A percentile compares a stretch with the other conserved stretches of the same genome.
These are phyloP conservation scores for Oreochromis aureus DNA, from an alignment of 2,113 vertebrate species.

Conservation along the genomic window DNA sequence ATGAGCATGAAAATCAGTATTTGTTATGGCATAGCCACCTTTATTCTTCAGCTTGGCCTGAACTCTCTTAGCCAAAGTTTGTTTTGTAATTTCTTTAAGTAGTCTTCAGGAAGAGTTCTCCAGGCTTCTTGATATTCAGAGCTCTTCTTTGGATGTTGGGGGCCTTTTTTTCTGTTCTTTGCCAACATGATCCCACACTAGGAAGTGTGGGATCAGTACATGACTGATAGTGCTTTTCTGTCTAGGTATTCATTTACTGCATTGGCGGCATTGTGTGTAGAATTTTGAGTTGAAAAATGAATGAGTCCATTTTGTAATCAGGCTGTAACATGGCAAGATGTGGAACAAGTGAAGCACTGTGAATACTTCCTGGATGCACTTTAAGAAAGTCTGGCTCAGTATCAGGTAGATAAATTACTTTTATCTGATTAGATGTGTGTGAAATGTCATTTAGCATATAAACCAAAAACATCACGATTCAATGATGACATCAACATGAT, in stretches of 20 bases:
- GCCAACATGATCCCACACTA: neutral
- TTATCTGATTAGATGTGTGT: neutral
- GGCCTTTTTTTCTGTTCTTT: neutral
- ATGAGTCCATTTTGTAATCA: neutral
- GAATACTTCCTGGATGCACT: neutral
- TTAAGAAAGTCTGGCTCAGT: neutral
- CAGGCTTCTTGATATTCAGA: neutral
- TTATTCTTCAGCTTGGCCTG: neutral
- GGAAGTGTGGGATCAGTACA: too few species aligned
- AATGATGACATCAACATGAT: accelerated
- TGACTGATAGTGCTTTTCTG: neutral
- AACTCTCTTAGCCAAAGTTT: neutral
- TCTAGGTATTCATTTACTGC: accelerated
- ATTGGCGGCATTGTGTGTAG: neutral
- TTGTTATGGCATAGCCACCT: neutral
- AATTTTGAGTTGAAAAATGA: neutral
- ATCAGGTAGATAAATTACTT: neutral
- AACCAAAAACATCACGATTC: neutral
- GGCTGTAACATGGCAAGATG: neutral
- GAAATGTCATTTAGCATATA: neutral
- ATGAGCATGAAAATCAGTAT: neutral
- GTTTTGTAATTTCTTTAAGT: neutral
- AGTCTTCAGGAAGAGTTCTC: neutral
- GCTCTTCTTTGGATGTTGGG: neutral
- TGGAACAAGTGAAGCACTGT: neutral